Conservation (phyloP, 2,888 invertebrate species). For the Smittia sp. region DNA sequence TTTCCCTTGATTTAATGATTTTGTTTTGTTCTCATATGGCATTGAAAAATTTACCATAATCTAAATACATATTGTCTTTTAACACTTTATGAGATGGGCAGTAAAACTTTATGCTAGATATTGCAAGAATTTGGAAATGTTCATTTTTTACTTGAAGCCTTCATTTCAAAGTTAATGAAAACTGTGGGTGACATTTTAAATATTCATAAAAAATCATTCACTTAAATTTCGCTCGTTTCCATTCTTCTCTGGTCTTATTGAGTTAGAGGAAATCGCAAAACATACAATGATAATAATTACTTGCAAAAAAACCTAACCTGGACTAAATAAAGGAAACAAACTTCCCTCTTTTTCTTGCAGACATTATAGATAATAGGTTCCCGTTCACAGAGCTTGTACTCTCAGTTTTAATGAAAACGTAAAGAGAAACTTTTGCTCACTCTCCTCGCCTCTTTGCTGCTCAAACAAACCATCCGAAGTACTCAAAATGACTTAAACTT, state of each 20-base stretch:
- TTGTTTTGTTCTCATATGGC: background rate
- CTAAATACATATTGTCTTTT: conserved; percentile 23
- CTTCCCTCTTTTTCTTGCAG: conserved; percentile 41
- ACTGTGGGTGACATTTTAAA: conserved; percentile 20
- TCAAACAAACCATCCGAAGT: background rate
- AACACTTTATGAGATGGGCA: background rate
- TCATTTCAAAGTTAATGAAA: no score
- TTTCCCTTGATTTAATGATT: conserved; percentile 6
- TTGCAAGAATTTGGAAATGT: no score
- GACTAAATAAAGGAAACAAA: background rate
- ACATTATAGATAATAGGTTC: conserved; percentile 36
- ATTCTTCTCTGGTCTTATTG: conserved; percentile 9
- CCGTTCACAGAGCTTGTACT: conserved; percentile 19
- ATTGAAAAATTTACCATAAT: conserved; percentile 19
- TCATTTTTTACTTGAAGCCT: no score
- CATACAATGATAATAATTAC: conserved; percentile 37
- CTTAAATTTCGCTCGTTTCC: background rate
- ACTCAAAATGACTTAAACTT: conserved; percentile 15
- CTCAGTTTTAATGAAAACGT: background rate
- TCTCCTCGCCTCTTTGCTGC: background rate
- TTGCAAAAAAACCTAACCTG: conserved; percentile 42
- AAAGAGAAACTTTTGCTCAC: conserved; percentile 7
- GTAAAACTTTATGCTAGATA: background rate
- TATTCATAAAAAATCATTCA: conserved; percentile 9
- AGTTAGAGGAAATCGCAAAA: conserved; percentile 18